These are phyloP conservation scores for Catotricha subobsoleta DNA, from an alignment of 2,888 invertebrate species.

Conservation along the genomic window DNA sequence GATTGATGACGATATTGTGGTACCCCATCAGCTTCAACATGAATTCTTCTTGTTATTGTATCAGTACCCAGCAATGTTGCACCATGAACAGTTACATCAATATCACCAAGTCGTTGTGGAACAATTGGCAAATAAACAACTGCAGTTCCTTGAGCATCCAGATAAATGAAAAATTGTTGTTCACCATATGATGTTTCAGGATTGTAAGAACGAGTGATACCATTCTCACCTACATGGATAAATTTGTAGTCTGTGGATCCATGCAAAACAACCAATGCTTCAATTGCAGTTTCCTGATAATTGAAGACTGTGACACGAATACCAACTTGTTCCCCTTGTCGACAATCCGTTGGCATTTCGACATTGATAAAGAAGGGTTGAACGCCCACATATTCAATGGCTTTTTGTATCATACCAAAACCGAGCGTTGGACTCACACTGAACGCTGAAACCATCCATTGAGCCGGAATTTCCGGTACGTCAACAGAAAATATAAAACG, in stretches of 20 bases:
- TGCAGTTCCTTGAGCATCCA: constrained; percentile 56
- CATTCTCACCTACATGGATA: constrained; percentile 77
- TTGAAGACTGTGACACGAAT: constrained; percentile 86
- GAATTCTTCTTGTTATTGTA: constrained; percentile 41
- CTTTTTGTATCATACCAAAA: constrained; percentile 66
- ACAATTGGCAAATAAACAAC: constrained; percentile 84
- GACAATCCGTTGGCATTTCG: constrained; percentile 68
- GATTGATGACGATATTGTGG: constrained; percentile 87
- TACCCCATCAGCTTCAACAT: constrained; percentile 75
- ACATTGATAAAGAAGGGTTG: constrained; percentile 89
- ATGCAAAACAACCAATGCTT: constrained; percentile 71
- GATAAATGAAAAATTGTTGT: constrained; percentile 86
- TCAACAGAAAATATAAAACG: constrained; percentile 70
- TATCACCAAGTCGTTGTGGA: constrained; percentile 57
- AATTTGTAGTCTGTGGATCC: constrained; percentile 77
- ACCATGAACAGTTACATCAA: constrained; percentile 57
- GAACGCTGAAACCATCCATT: constrained; percentile 88
- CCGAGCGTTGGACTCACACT: constrained; percentile 75
- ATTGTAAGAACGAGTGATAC: constrained; percentile 71
- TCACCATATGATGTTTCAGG: constrained; percentile 83
- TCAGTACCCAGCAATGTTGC: constrained; percentile 56
- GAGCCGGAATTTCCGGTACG: constrained; percentile 67
- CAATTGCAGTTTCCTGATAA: constrained; percentile 69
- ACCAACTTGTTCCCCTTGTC: constrained; percentile 87
- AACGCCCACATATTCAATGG: constrained; percentile 73